A percentile compares a stretch with the other conserved stretches of the same genome.
Conservation (phyloP, 2,888 invertebrate species). For the Heliconius aoede region DNA sequence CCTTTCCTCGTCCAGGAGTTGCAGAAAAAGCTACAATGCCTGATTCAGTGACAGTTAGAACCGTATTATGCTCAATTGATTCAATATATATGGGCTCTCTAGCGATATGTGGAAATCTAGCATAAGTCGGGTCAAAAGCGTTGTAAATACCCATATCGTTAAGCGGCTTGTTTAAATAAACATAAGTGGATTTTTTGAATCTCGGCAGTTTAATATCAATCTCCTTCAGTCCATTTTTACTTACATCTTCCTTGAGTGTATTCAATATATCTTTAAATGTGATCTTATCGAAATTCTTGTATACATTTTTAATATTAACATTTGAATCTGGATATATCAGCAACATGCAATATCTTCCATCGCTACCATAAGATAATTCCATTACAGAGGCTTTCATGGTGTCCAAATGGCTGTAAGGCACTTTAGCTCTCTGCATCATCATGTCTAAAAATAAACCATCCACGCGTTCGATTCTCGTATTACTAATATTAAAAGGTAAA, state of each 20-base stretch:
- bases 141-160: constrained; percentile 86
- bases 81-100: constrained; percentile 83
- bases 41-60: constrained; percentile 89
- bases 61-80: constrained; percentile 87
- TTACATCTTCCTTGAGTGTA: constrained; percentile 73
- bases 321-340: constrained; percentile 85
- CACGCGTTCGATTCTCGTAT: constrained; percentile 64
- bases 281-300: constrained; percentile 74
- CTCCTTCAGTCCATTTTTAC: constrained; percentile 81
- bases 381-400: constrained; percentile 84
- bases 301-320: constrained; percentile 74
- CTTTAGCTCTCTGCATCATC: constrained; percentile 87
- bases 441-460: constrained; percentile 64
- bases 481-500: constrained; percentile 84
- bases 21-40: constrained; percentile 88
- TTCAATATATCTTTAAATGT: constrained; percentile 79
- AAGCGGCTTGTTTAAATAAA: constrained; percentile 83
- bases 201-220: constrained; percentile 86
- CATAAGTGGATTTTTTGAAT: constrained; percentile 85
- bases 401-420: constrained; percentile 82
- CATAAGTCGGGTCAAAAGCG: constrained; percentile 83
- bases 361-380: constrained; percentile 87
- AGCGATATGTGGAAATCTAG: constrained; percentile 83
- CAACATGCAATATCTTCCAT: constrained; percentile 84
- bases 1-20: constrained; percentile 71